Evolutionary conservation across 2,797 vertebrate genomes (phyloP).

Genomic region (Pangasius djambal): DNA sequence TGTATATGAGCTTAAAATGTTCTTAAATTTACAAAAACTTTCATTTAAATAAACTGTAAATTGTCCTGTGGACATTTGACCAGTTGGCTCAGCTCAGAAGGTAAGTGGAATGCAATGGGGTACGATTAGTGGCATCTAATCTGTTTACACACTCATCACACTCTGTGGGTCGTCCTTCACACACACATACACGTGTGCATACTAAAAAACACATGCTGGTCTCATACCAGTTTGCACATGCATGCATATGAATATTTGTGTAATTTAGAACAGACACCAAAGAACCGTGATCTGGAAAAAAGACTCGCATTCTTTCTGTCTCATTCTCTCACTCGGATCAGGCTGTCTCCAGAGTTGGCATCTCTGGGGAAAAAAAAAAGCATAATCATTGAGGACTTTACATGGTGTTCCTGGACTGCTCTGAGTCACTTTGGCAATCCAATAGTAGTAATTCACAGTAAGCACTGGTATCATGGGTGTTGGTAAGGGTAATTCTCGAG

Average conservation of each 20-base stretch:
- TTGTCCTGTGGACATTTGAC: background rate
- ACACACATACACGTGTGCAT: background rate
- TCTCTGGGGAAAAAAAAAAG: background rate
- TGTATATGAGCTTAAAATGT: too few species aligned
- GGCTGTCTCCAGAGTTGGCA: background rate
- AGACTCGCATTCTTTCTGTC: background rate
- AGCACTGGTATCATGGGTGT: background rate
- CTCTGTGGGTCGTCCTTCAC: background rate
- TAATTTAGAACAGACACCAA: background rate
- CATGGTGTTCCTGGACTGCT: background rate
- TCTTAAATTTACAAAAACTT: too few species aligned
- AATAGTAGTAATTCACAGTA: background rate
- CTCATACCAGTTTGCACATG: background rate
- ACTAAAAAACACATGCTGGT: background rate
- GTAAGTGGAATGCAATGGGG: background rate
- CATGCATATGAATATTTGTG: background rate
- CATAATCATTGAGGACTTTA: background rate
- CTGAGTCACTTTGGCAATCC: background rate
- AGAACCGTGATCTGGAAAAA: background rate
- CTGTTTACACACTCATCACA: background rate
- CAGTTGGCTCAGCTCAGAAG: background rate
- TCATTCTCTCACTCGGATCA: background rate
- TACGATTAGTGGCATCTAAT: background rate
- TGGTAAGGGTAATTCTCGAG: background rate
- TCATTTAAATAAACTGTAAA: background rate